Percentiles rank a stretch among this genome's conserved stretches.
Evolutionary conservation across 2,113 vertebrate species (phyloP).

Genomic region (Bubo bubo): DNA sequence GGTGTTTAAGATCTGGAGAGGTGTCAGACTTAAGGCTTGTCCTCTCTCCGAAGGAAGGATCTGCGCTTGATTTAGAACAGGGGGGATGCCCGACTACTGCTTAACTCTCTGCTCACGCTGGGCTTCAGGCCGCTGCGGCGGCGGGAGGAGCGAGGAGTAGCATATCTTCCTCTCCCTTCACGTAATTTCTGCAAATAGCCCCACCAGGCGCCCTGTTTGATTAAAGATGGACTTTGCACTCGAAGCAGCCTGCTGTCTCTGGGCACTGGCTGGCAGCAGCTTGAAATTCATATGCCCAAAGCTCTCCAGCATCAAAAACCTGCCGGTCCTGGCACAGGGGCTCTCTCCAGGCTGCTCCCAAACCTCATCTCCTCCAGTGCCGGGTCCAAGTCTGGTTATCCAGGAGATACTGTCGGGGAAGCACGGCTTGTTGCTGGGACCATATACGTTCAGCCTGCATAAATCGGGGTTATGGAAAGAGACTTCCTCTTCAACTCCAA

Average conservation of each 20-base stretch:
- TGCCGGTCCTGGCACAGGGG: background rate
- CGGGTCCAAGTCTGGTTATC: fast-evolving
- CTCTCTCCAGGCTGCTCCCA: background rate
- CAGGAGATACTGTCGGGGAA: background rate
- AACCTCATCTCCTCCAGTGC: background rate
- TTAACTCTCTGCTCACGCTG: background rate
- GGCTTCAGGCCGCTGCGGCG: background rate
- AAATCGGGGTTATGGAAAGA: background rate
- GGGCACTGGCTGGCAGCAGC: background rate
- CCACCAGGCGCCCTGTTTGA: background rate
- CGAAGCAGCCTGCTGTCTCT: background rate
- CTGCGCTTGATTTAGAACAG: background rate
- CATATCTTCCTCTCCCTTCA: background rate
- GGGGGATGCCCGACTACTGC: background rate
- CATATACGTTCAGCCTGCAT: fast-evolving
- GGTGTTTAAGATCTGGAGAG: background rate
- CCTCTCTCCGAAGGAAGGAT: background rate
- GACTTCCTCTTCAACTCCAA: background rate
- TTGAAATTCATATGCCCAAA: background rate
- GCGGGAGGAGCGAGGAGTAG: fast-evolving
- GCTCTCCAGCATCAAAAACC: background rate
- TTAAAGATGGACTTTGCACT: background rate
- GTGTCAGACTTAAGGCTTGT: background rate
- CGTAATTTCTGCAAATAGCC: background rate
- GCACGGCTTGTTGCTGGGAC: background rate